A percentile compares a stretch with the other conserved stretches of the same genome.
phyloP scores from a whole-genome alignment of 2,113 vertebrate genomes.

The Drymodes brunneopygia region DNA sequence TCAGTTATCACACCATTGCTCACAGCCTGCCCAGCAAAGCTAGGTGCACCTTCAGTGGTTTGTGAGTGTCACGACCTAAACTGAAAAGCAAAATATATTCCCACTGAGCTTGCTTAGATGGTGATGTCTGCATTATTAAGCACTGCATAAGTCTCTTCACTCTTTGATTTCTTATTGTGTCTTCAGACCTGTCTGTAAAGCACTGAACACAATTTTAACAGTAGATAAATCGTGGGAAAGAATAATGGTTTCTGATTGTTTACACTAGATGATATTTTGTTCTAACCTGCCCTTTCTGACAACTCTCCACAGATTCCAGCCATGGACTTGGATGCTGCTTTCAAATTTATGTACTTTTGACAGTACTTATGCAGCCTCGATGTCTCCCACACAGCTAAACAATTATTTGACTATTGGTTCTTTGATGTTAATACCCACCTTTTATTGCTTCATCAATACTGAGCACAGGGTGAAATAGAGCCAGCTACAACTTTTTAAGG shows the following conservation, averaged over 20 bases:
- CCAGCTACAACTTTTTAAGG: conserved; percentile 39
- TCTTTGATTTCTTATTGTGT: conserved; percentile 9
- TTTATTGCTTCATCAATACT: conserved; percentile 45
- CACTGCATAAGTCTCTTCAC: background rate
- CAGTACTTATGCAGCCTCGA: background rate
- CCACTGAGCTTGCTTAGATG: background rate
- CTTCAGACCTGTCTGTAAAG: background rate
- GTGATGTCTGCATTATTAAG: conserved; percentile 1
- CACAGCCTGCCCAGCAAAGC: background rate
- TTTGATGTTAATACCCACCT: background rate
- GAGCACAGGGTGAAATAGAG: conserved; percentile 11
- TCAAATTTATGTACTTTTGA: conserved; percentile 36
- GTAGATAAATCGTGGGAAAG: background rate
- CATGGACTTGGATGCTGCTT: background rate
- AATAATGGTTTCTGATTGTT: background rate
- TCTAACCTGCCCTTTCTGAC: background rate
- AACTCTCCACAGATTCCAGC: background rate
- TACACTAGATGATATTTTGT: background rate
- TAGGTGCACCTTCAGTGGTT: background rate
- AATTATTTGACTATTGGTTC: conserved; percentile 32
- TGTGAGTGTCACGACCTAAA: background rate
- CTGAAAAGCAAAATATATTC: conserved; percentile 11
- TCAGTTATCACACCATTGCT: background rate
- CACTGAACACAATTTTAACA: background rate
- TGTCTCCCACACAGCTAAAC: background rate